These are phyloP conservation scores for Ecdyonurus torrentis DNA, from an alignment of 2,888 invertebrate species.

Conservation along the genomic window DNA sequence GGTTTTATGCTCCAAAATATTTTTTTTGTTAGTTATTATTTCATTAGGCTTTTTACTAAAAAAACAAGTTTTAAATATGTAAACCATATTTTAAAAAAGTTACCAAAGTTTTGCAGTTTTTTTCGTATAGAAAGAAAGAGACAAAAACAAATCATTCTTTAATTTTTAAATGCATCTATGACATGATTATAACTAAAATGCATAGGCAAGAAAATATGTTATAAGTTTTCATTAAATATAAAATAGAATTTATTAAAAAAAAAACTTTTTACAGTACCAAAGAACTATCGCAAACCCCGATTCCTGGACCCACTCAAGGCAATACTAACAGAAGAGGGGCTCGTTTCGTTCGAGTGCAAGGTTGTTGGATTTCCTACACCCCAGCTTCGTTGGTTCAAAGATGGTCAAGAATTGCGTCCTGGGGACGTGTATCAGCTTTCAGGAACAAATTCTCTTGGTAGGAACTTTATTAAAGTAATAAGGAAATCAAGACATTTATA, in stretches of 20 bases:
- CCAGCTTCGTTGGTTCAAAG: slow-evolving; percentile 76
- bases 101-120: too few species aligned
- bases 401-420: slow-evolving; percentile 78
- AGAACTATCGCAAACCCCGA: slow-evolving; percentile 74
- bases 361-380: slow-evolving; percentile 86
- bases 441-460: slow-evolving; percentile 68
- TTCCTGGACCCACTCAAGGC: slow-evolving; percentile 84
- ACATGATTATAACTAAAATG: too few species aligned
- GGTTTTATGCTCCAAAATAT: too few species aligned
- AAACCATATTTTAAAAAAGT: too few species aligned
- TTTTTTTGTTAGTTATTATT: too few species aligned
- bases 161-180: background rate
- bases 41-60: too few species aligned
- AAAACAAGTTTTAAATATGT: too few species aligned
- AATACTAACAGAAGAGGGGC: slow-evolving; percentile 74
- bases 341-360: slow-evolving; percentile 86
- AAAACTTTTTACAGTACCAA: slow-evolving; percentile 50
- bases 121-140: too few species aligned
- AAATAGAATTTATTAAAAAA: background rate
- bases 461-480: too few species aligned
- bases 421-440: slow-evolving; percentile 86
- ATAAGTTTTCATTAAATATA: slow-evolving; percentile 4
- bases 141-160: too few species aligned
- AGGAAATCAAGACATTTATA: too few species aligned
- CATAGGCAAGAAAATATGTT: slow-evolving; percentile 1